Percentiles rank a stretch among this genome's conserved stretches.
Evolutionary conservation across 2,113 vertebrate genomes (phyloP).

Genomic region (Osmerus mordax): DNA sequence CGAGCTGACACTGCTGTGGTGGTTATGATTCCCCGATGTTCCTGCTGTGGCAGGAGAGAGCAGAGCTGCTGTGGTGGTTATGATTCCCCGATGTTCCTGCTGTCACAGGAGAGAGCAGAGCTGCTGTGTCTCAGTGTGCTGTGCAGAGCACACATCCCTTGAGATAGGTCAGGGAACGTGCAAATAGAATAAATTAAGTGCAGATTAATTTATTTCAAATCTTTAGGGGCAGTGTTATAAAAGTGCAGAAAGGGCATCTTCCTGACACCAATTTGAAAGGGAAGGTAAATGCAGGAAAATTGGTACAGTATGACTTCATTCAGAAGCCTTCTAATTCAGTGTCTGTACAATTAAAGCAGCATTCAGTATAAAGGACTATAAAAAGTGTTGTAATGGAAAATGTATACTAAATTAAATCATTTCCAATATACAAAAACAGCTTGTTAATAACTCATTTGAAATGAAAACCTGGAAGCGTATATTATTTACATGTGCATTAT

Average conservation of each 20-base stretch:
- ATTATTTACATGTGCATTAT: too few species aligned
- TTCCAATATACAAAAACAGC: too few species aligned
- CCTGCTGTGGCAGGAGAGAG: background rate
- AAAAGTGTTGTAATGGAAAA: too few species aligned
- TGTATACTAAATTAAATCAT: too few species aligned
- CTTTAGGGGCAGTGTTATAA: background rate
- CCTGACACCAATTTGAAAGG: too few species aligned
- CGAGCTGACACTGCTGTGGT: background rate
- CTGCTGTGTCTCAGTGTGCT: slow-evolving; percentile 5
- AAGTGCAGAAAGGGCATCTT: background rate
- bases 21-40: background rate
- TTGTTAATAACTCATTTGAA: too few species aligned
- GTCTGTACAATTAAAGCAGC: too few species aligned
- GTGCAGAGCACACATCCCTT: background rate
- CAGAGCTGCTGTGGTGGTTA: background rate
- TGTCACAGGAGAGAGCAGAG: background rate
- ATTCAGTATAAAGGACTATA: too few species aligned
- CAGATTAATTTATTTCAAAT: background rate
- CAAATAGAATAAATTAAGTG: background rate
- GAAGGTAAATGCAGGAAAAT: background rate
- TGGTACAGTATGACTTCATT: too few species aligned
- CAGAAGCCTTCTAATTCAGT: too few species aligned
- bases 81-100: slow-evolving; percentile 9
- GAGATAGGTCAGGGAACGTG: background rate
- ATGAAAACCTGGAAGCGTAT: too few species aligned